Conservation (phyloP, 2,888 invertebrate species). For the Calliphora vomitoria region DNA sequence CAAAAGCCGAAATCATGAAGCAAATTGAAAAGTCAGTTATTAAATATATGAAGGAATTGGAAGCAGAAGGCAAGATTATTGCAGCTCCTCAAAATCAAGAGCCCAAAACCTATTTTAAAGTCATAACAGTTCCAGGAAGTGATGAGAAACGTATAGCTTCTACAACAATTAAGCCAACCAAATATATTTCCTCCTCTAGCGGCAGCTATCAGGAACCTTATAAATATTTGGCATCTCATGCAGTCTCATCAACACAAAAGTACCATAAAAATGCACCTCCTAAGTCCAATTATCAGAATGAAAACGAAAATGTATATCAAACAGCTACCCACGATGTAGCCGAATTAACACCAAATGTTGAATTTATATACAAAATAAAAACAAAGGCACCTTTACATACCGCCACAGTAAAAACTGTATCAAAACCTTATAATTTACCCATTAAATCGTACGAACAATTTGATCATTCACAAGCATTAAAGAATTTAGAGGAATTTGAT, state of each 20-base stretch:
- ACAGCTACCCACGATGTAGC: conserved; percentile 77
- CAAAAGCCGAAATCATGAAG: conserved; percentile 83
- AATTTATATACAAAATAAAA: conserved; percentile 84
- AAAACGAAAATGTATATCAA: conserved; percentile 80
- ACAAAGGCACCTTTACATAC: conserved; percentile 82
- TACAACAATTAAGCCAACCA: conserved; percentile 82
- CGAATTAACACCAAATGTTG: conserved; percentile 82
- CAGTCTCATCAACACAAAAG: conserved; percentile 69
- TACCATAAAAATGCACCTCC: conserved; percentile 57
- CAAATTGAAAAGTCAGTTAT: conserved; percentile 84
- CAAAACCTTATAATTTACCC: conserved; percentile 81
- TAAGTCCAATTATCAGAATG: conserved; percentile 77
- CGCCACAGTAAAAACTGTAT: conserved; percentile 82
- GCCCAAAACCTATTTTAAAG: conserved; percentile 81
- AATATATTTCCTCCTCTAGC: conserved; percentile 76
- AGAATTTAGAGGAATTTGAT: conserved; percentile 83
- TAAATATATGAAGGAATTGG: conserved; percentile 84
- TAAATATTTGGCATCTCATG: conserved; percentile 55
- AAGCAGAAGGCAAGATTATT: conserved; percentile 82
- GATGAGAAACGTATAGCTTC: conserved; percentile 79
- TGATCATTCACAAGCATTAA: conserved; percentile 83
- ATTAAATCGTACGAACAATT: conserved; percentile 80
- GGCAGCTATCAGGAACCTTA: conserved; percentile 52
- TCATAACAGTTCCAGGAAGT: conserved; percentile 75
- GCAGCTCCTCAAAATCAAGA: conserved; percentile 78